Conservation (phyloP, 30 jellyfish, hydroid and myxozoan genomes). For the Hydra vulgaris region DNA sequence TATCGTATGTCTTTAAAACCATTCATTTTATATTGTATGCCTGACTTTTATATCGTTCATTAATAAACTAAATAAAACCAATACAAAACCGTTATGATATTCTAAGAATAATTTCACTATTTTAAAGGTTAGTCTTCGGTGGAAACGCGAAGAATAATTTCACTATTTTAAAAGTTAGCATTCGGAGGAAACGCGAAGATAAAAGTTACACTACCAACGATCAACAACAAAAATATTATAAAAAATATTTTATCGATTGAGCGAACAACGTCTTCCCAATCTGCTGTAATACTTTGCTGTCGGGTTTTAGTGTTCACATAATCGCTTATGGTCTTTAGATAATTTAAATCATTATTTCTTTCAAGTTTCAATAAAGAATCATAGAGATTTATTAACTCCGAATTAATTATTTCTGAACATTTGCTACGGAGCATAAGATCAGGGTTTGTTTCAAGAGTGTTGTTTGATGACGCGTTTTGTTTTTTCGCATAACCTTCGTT, state of each 20-base stretch:
- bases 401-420: background rate
- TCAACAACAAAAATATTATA: background rate
- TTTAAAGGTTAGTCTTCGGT: conserved; percentile 5
- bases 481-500: background rate
- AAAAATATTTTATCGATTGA: conserved; percentile 10
- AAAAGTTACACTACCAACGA: background rate
- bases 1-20: no score
- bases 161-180: background rate
- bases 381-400: background rate
- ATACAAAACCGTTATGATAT: no score
- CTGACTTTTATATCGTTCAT: no score
- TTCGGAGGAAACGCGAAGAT: conserved; percentile 4
- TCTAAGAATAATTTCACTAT: no score
- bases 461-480: background rate
- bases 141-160: background rate
- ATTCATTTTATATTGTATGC: no score
- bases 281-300: background rate
- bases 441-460: background rate
- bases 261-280: conserved; percentile 13
- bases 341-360: background rate
- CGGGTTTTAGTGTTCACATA: background rate
- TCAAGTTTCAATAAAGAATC: background rate
- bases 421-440: background rate
- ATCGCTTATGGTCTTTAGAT: background rate
- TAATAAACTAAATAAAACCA: no score